Percentiles rank a stretch among this genome's conserved stretches.
Evolutionary conservation across 2,113 vertebrate species (phyloP).

Genomic region (Syngnathus floridae): DNA sequence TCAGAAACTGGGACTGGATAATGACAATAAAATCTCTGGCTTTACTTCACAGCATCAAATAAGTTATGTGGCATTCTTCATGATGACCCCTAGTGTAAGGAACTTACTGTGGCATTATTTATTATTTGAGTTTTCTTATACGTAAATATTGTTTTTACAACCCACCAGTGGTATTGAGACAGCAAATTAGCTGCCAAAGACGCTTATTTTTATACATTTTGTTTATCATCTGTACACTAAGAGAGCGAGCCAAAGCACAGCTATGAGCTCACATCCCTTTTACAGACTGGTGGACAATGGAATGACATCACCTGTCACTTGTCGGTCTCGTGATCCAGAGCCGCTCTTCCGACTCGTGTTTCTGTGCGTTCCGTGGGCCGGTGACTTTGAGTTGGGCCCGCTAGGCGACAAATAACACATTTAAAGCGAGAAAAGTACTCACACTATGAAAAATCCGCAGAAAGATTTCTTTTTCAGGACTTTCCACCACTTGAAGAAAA

Average conservation of each 20-base stretch:
- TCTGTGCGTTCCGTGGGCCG: background rate
- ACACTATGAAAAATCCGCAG: no score
- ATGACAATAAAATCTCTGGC: no score
- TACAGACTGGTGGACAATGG: conserved; percentile 23
- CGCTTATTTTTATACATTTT: background rate
- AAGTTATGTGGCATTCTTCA: no score
- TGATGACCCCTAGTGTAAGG: background rate
- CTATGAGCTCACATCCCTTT: conserved; percentile 23
- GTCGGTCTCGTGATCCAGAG: conserved; percentile 16
- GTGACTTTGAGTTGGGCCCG: background rate
- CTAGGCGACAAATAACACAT: background rate
- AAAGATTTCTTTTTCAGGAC: no score
- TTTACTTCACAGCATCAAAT: no score
- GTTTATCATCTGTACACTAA: background rate
- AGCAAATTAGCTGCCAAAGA: background rate
- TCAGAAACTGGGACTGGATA: background rate
- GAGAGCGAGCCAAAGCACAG: background rate
- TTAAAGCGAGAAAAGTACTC: background rate
- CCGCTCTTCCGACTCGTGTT: background rate
- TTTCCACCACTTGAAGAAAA: no score
- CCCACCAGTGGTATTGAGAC: background rate
- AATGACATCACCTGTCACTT: conserved; percentile 48
- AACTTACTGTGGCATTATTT: background rate
- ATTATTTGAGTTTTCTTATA: background rate
- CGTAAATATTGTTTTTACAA: background rate